Conservation (phyloP, 2,888 invertebrate genomes). For the Coelinius sp. region DNA sequence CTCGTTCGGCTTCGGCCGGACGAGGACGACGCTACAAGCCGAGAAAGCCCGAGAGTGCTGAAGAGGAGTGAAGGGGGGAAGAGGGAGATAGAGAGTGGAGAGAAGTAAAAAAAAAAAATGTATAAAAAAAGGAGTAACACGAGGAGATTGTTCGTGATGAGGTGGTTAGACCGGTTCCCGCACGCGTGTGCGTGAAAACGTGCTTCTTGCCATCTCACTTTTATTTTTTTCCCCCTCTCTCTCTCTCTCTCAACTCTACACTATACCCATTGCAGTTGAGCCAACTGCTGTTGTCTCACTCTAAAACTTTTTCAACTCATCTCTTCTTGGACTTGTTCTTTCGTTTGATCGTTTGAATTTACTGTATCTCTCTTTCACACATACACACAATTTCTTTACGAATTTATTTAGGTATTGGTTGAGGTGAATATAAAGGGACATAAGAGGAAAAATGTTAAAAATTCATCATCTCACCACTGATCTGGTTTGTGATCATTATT, state of each 20-base stretch:
- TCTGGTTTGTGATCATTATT: background rate
- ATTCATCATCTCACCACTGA: background rate
- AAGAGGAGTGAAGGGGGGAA: conserved; percentile 42
- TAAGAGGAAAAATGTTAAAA: background rate
- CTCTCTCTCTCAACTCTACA: background rate
- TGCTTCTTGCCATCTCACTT: conserved; percentile 26
- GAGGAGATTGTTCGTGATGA: conserved; percentile 70
- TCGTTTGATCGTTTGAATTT: conserved; percentile 22
- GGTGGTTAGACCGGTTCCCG: conserved; percentile 70
- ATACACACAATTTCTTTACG: conserved; percentile 8
- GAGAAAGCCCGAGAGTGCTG: conserved; percentile 16
- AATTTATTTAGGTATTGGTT: conserved; percentile 5
- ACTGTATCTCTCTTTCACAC: conserved; percentile 42
- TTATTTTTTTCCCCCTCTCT: conserved; percentile 13
- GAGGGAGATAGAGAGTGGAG: background rate
- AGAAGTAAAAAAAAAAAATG: conserved; percentile 24
- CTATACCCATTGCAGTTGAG: conserved; percentile 1
- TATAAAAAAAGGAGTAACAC: conserved; percentile 59
- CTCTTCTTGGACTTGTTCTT: conserved; percentile 15
- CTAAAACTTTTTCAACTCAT: conserved; percentile 18
- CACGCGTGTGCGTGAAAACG: conserved; percentile 58
- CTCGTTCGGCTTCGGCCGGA: conserved; percentile 33
- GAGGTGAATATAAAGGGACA: conserved; percentile 1
- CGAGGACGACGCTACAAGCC: conserved; percentile 32
- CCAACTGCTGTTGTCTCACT: conserved; percentile 30